Base-by-base conservation (phyloP, 2,797 vertebrate species). In the Harpagifer antarcticus region DNA sequence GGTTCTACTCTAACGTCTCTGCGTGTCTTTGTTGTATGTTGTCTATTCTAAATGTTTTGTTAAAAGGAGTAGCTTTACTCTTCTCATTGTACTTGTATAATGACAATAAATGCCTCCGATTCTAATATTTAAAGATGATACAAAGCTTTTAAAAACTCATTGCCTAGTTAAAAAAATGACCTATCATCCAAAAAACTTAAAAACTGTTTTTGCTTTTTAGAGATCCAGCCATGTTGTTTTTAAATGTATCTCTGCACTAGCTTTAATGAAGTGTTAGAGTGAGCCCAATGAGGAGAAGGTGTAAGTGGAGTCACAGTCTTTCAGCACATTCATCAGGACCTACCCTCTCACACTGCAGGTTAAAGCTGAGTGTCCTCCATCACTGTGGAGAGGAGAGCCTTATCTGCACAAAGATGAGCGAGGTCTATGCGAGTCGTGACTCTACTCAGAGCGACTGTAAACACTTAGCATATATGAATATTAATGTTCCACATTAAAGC, bases 391-490 rank as follows among this genome's bases (percentile, higher is more conserved):
- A 86, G 47, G 69, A 79, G 48, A 72, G 78, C 70, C 78, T 88
- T 83, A 89, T 90, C 89, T 61, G 77, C 71, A 78, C 74, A 72
- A 74, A 84, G 83, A 89, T 70, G 78, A 87, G 83, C 78, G 77
- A 73, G 86, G 90, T 85, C 86, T 86, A 82, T 74, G 83, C 56
- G 85, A 89, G 84, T 72, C 79, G 74, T 86, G 90, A 85, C 89
- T 91, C 92, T 72, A 79, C 80, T 90, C 86, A 50, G 78, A 90
- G 78, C 82, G 82, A 89, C 87, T 91, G 91, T 92, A 93, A 95
- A 94, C 93, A 95, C 89, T 90, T 90, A 91, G 87, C 91, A 93
- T 90, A 92, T 92, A 95, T 94, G 93, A 95, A 95, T 95, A 95
- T 95, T 95, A 94, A 95, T 94, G 88, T 71, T 79, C 72, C 85